Percentiles rank a stretch among this genome's conserved stretches.
phyloP scores from a whole-genome alignment of 1,140 invertebrate genomes.

The Argopecten irradians region DNA sequence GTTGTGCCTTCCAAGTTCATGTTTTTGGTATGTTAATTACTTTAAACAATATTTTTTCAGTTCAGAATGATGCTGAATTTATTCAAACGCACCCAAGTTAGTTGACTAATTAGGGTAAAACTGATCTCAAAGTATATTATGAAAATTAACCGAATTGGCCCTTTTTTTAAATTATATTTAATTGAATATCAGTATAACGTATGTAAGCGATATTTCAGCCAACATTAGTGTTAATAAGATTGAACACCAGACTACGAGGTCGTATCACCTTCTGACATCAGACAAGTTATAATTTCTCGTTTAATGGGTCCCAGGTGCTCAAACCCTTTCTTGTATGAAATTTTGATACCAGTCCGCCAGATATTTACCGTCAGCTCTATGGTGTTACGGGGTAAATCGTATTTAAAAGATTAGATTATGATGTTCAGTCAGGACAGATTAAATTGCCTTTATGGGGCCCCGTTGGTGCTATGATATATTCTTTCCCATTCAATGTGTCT shows the following conservation, averaged over 20 bases:
- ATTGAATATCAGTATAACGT: not conserved
- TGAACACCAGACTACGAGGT: not conserved
- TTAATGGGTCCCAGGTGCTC: not conserved
- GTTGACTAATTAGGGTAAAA: too few relatives aligned
- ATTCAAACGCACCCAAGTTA: too few relatives aligned
- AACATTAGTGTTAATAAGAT: not conserved
- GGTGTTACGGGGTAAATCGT: not conserved
- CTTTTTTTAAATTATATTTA: not conserved
- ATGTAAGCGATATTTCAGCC: not conserved
- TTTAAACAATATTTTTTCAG: too few relatives aligned
- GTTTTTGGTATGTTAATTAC: too few relatives aligned
- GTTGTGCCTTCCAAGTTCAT: too few relatives aligned
- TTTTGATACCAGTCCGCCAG: not conserved
- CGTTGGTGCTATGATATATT: not conserved
- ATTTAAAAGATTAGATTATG: conserved; percentile 13
- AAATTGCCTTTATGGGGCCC: not conserved
- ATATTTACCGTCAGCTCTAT: not conserved
- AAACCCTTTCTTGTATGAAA: not conserved
- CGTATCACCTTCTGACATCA: not conserved
- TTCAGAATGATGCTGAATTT: too few relatives aligned
- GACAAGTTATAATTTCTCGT: not conserved
- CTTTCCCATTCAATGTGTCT: not conserved
- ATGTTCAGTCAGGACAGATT: not conserved
- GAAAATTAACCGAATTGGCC: too few relatives aligned
- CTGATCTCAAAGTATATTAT: too few relatives aligned